These are phyloP conservation scores for Reinhardtius hippoglossoides DNA, from an alignment of 2,113 vertebrate genomes.

Conservation along the genomic window DNA sequence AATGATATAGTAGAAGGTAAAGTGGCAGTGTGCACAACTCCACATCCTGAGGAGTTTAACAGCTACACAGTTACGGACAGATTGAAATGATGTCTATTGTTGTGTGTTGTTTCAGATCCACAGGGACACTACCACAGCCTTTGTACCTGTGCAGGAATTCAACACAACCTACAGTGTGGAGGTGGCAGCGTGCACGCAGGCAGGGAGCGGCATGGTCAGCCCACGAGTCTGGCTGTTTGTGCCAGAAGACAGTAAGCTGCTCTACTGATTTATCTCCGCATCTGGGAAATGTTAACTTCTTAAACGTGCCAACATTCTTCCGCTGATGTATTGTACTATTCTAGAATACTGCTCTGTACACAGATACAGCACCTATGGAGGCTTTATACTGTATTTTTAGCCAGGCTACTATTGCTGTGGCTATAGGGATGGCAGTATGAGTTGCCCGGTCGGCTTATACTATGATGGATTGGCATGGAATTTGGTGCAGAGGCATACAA, in stretches of 20 bases:
- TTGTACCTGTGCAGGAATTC: constrained; percentile 77
- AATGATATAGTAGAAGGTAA: background rate
- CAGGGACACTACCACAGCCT: constrained; percentile 63
- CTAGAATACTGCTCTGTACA: background rate
- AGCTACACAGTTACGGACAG: background rate
- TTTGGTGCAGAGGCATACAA: too few relatives aligned
- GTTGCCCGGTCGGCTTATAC: too few relatives aligned
- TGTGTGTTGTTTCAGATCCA: constrained; percentile 68
- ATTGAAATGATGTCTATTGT: background rate
- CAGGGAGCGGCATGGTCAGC: constrained; percentile 90
- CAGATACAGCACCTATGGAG: background rate
- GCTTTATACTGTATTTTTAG: background rate
- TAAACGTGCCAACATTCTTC: background rate
- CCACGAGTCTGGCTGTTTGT: constrained; percentile 82
- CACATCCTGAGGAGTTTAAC: background rate
- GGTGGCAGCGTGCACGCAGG: constrained; percentile 88
- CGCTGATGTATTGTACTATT: background rate
- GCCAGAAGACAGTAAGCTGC: constrained; percentile 83
- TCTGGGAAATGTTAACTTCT: constrained; percentile 13
- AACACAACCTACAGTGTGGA: constrained; percentile 88
- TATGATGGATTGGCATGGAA: too few relatives aligned
- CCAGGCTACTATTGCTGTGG: too few relatives aligned
- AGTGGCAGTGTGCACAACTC: background rate
- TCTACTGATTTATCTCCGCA: constrained; percentile 46
- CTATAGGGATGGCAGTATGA: too few relatives aligned